Conservation (phyloP, 2,888 invertebrate genomes). For the Meganola albula region DNA sequence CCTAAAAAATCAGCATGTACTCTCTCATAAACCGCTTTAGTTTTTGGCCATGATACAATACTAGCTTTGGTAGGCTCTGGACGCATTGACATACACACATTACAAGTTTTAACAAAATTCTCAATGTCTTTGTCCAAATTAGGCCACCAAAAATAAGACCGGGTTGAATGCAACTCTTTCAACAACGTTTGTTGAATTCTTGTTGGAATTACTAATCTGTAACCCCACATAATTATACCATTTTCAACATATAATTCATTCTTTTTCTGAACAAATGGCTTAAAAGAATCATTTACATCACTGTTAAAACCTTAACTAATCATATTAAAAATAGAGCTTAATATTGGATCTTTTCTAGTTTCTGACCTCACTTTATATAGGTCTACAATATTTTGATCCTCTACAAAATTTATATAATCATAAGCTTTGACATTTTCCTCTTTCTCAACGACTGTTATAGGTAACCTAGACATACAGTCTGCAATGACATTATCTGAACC, state of each 20-base stretch:
- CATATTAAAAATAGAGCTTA: constrained; percentile 9
- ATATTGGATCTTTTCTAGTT: constrained; percentile 10
- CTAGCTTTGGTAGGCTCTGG: neutral
- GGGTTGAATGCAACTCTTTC: neutral
- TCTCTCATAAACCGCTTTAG: neutral
- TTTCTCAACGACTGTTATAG: neutral
- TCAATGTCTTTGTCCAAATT: constrained; percentile 7
- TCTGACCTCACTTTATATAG: constrained; percentile 8
- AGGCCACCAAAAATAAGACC: constrained; percentile 12
- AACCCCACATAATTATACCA: no score
- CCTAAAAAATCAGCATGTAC: neutral
- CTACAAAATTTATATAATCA: constrained; percentile 9
- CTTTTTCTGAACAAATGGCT: constrained; percentile 8
- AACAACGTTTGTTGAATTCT: neutral
- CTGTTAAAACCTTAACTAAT: constrained; percentile 5
- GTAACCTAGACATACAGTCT: constrained; percentile 12
- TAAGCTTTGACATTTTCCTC: neutral
- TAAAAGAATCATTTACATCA: constrained; percentile 1
- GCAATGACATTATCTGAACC: constrained; percentile 7
- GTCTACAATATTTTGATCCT: constrained; percentile 10
- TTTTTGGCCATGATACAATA: neutral
- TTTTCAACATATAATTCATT: constrained; percentile 11
- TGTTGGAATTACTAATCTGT: no score
- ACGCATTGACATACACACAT: constrained; percentile 4
- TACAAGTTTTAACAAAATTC: constrained; percentile 7